Percentiles rank a stretch among this genome's conserved stretches.
phyloP scores from a whole-genome alignment of 2,113 vertebrate species.

The Xenopus laevis region DNA sequence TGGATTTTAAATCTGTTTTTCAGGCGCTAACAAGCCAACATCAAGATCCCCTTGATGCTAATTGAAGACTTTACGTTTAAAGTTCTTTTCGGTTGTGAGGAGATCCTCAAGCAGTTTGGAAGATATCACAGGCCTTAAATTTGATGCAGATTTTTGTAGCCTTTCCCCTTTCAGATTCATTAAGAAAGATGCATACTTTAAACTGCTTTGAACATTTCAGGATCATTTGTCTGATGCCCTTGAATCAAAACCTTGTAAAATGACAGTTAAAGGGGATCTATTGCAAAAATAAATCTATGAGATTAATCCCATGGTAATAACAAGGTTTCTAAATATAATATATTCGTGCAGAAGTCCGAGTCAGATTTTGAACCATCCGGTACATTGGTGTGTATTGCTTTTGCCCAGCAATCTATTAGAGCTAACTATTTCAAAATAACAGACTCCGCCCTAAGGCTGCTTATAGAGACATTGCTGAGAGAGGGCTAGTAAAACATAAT shows the following conservation, averaged over 20 bases:
- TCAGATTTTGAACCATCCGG: no score
- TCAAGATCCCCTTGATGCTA: conserved; percentile 31
- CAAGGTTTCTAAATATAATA: no score
- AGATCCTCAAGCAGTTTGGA: conserved; percentile 29
- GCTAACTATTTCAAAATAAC: no score
- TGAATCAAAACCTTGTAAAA: not conserved
- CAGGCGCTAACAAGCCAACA: conserved; percentile 42
- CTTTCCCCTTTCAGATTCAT: not conserved
- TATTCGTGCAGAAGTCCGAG: no score
- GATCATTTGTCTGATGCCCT: conserved; percentile 20
- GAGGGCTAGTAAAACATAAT: no score
- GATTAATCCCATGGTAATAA: no score
- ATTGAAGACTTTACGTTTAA: conserved; percentile 36
- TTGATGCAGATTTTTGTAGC: conserved; percentile 11
- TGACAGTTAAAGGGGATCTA: not conserved
- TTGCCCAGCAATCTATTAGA: no score
- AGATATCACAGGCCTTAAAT: conserved; percentile 17
- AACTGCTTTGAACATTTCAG: conserved; percentile 9
- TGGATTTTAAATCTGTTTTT: conserved; percentile 41
- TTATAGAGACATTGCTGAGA: no score
- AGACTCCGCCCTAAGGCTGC: no score
- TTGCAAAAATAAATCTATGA: no score
- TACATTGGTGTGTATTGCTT: no score
- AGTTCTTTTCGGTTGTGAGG: conserved; percentile 27
- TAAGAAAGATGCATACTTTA: conserved; percentile 13